These are phyloP conservation scores for Plecturocebus donacophilus DNA, from an alignment of 2,113 vertebrate genomes.

Conservation along the genomic window DNA sequence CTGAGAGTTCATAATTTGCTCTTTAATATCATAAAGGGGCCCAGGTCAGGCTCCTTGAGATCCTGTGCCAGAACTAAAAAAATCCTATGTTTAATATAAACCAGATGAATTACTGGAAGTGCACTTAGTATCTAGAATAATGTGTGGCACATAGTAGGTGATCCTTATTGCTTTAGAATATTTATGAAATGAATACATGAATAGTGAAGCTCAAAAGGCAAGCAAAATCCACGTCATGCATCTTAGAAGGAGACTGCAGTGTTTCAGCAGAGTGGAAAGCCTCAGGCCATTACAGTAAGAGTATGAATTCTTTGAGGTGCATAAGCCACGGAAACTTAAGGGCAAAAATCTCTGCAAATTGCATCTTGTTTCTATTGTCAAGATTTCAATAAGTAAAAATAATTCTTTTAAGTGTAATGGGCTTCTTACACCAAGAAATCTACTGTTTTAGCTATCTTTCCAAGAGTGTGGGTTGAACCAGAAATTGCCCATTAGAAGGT, in stretches of 20 bases:
- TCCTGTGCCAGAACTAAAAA: neutral
- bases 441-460: slow-evolving; percentile 34
- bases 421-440: neutral
- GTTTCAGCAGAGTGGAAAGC: neutral
- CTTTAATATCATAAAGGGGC: neutral
- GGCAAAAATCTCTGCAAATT: neutral
- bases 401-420: slow-evolving; percentile 11
- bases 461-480: neutral
- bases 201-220: neutral
- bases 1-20: neutral
- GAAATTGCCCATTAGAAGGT: slow-evolving; percentile 9
- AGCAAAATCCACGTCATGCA: neutral
- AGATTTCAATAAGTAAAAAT: slow-evolving; percentile 7
- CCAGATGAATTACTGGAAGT: neutral
- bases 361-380: neutral
- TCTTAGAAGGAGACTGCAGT: neutral
- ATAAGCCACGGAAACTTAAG: neutral
- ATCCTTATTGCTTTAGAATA: neutral
- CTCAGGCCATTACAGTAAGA: neutral
- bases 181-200: neutral
- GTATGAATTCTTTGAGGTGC: neutral
- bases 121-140: neutral
- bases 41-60: neutral
- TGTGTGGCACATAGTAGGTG: neutral
- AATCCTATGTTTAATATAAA: neutral